A percentile compares a stretch with the other conserved stretches of the same genome.
Conservation (phyloP, 2,797 vertebrate species). For the Champsocephalus gunnari region DNA sequence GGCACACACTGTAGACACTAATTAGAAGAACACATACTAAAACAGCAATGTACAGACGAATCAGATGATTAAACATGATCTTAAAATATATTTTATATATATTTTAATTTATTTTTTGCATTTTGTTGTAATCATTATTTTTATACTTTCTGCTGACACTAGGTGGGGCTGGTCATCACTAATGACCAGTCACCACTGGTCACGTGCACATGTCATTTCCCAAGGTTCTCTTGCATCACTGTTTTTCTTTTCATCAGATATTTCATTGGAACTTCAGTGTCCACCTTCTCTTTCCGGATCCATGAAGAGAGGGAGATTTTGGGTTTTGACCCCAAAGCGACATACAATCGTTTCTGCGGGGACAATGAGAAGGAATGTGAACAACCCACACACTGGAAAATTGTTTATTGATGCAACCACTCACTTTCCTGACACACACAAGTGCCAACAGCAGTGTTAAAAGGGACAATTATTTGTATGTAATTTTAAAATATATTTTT, state of each 20-base stretch:
- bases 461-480: constrained; percentile 38
- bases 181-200: no score
- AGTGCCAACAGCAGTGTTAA: constrained; percentile 74
- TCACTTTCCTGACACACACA: constrained; percentile 41
- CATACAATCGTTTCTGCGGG: constrained; percentile 97
- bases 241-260: constrained; percentile 78
- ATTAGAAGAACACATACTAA: no score
- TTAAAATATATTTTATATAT: no score
- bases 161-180: no score
- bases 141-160: no score
- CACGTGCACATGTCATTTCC: neutral
- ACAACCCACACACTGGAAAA: constrained; percentile 98
- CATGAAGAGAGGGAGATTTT: constrained; percentile 97
- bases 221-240: neutral
- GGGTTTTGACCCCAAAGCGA: constrained; percentile 94
- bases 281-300: constrained; percentile 97
- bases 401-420: constrained; percentile 85
- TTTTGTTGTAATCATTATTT: no score
- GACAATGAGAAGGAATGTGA: constrained; percentile 92
- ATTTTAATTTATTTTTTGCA: no score
- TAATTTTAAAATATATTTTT: constrained; percentile 28
- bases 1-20: no score
- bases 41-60: no score
- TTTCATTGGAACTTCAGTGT: constrained; percentile 96
- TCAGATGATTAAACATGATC: no score